These are phyloP conservation scores for Galeruca laticollis DNA, from an alignment of 2,888 invertebrate genomes.

Conservation along the genomic window DNA sequence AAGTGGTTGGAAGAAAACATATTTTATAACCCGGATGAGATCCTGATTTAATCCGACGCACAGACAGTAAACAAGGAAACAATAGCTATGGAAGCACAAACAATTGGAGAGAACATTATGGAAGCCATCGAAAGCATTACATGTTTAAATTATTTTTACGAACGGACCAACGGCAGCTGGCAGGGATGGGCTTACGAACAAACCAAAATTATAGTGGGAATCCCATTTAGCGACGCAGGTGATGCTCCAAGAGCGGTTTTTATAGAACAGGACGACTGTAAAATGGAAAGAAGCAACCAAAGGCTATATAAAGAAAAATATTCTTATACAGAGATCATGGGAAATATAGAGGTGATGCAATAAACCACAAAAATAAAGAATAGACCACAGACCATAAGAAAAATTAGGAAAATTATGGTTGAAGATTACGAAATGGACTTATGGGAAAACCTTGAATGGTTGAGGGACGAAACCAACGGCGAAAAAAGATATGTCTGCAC, in stretches of 20 bases:
- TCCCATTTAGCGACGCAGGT: not conserved
- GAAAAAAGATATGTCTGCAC: not conserved
- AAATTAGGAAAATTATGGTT: not conserved
- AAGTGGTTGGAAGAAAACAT: not conserved
- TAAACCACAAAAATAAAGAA: not conserved
- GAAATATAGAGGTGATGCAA: not conserved
- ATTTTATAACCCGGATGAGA: not conserved
- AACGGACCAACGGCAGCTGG: not conserved
- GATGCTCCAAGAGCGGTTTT: not conserved
- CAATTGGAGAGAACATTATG: not conserved
- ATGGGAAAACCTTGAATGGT: conserved; percentile 1
- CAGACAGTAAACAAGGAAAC: not conserved
- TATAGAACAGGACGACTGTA: not conserved
- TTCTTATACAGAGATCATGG: not conserved
- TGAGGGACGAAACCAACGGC: not conserved
- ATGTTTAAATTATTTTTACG: not conserved
- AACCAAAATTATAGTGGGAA: conserved; percentile 3
- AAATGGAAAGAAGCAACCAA: not conserved
- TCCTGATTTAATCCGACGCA: not conserved
- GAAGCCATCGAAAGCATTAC: not conserved
- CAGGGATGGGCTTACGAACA: not conserved
- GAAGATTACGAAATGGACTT: too few species aligned
- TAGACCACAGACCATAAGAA: not conserved
- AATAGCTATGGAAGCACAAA: not conserved
- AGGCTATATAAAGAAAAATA: conserved; percentile 4